Conservation (phyloP, 2,113 vertebrate species). For the Dolichallabes microphthalmus region DNA sequence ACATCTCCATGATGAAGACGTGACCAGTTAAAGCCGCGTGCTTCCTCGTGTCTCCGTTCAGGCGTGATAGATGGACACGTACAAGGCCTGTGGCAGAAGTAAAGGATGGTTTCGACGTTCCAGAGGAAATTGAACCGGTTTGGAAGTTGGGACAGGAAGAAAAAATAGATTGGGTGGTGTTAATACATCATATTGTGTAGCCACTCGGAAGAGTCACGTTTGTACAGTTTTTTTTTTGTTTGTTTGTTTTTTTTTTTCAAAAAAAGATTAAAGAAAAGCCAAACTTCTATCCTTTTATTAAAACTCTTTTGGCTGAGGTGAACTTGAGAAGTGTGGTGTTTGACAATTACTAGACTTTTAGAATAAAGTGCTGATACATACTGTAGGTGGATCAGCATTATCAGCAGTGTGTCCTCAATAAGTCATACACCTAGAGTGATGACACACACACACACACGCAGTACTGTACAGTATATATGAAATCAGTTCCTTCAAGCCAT, state of each 20-base stretch:
- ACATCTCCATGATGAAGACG: conserved; percentile 50
- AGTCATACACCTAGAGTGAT: background rate
- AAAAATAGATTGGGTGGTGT: background rate
- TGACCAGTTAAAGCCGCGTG: conserved; percentile 30
- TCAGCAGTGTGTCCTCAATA: background rate
- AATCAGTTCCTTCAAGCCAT: background rate
- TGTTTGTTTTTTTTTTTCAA: too few relatives aligned
- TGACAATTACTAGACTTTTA: background rate
- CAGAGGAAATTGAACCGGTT: background rate
- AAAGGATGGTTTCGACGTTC: background rate
- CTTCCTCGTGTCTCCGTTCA: conserved; percentile 12
- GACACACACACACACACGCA: too few relatives aligned
- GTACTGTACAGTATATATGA: background rate
- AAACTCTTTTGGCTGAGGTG: background rate
- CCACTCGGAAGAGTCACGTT: background rate
- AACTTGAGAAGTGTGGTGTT: background rate
- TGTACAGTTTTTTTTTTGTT: too few relatives aligned
- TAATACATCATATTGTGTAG: conserved; percentile 19
- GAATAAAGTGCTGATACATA: background rate
- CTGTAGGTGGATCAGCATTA: background rate
- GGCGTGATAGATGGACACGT: conserved; percentile 2
- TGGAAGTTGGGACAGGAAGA: conserved; percentile 2
- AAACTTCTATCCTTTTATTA: background rate
- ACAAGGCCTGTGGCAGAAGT: background rate
- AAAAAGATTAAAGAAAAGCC: background rate